Percentiles rank a stretch among this genome's conserved stretches.
phyloP scores from a whole-genome alignment of 2,888 invertebrate species.

The Leucophora obtusa region DNA sequence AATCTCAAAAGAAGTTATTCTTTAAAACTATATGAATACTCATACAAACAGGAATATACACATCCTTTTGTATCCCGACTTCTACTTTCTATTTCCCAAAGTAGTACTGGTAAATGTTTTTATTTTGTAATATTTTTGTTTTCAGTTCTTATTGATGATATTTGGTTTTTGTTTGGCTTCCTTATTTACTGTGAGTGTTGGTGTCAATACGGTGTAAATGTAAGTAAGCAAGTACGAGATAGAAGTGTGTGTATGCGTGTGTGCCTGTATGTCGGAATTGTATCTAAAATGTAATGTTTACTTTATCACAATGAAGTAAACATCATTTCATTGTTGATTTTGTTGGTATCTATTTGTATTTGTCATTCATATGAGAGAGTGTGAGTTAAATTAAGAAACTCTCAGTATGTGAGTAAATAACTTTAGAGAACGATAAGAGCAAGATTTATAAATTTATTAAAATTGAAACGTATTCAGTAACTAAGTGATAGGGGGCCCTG shows the following conservation, averaged over 20 bases:
- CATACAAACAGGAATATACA: constrained; percentile 8
- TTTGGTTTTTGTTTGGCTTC: constrained; percentile 62
- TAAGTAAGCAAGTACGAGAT: constrained; percentile 35
- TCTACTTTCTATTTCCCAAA: not conserved
- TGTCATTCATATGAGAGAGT: constrained; percentile 32
- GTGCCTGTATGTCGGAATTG: constrained; percentile 29
- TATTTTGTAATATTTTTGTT: constrained; percentile 28
- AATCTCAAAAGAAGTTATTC: constrained; percentile 4
- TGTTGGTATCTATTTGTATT: constrained; percentile 38
- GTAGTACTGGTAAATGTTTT: constrained; percentile 17
- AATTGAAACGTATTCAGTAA: not conserved
- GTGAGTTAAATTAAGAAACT: not conserved
- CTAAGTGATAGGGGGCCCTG: too few species aligned
- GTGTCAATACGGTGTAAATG: constrained; percentile 50
- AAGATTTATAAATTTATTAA: not conserved
- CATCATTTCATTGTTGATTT: constrained; percentile 54
- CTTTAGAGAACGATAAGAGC: not conserved
- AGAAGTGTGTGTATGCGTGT: constrained; percentile 12
- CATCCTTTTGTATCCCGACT: constrained; percentile 32
- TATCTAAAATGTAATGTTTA: constrained; percentile 59
- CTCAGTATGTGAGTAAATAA: not conserved
- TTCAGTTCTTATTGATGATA: constrained; percentile 48
- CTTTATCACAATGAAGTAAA: constrained; percentile 60
- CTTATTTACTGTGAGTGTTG: constrained; percentile 50
- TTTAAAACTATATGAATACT: constrained; percentile 2